Evolutionary conservation across 2,888 invertebrate genomes (phyloP).

Genomic region (Monochamus alternatus): DNA sequence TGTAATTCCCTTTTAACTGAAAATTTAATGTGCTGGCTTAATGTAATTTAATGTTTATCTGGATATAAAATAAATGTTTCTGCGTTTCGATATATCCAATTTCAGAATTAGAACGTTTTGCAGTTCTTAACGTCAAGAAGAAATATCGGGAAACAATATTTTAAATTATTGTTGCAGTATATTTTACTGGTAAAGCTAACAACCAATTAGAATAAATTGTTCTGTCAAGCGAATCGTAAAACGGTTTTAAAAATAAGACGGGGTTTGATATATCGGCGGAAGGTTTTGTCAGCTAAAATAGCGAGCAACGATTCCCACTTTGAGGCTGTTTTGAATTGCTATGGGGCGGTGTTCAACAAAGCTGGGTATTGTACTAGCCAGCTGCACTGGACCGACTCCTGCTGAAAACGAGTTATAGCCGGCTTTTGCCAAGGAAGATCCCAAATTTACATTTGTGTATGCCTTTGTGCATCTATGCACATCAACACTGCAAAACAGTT

Average conservation of each 20-base stretch:
- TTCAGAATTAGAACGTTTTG: constrained; percentile 37
- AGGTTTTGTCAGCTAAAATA: constrained; percentile 70
- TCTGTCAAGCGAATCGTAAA: constrained; percentile 62
- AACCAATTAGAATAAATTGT: constrained; percentile 67
- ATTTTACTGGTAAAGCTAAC: constrained; percentile 46
- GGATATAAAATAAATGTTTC: too few species aligned
- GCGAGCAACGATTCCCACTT: constrained; percentile 66
- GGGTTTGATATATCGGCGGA: constrained; percentile 68
- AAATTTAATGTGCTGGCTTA: too few species aligned
- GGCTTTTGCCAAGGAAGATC: constrained; percentile 48
- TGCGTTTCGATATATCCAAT: neutral
- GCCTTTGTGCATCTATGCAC: constrained; percentile 21
- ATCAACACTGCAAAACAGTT: constrained; percentile 13
- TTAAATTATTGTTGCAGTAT: constrained; percentile 40
- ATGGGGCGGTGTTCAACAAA: constrained; percentile 68
- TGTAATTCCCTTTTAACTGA: too few species aligned
- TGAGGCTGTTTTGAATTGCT: constrained; percentile 69
- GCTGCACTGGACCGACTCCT: constrained; percentile 65
- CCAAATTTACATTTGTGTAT: constrained; percentile 44
- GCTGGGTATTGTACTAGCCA: constrained; percentile 67
- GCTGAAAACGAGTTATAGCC: constrained; percentile 57
- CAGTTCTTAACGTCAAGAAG: constrained; percentile 27
- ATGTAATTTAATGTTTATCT: too few species aligned
- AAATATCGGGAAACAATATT: constrained; percentile 35
- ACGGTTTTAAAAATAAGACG: constrained; percentile 68